A percentile compares a stretch with the other conserved stretches of the same genome.
Evolutionary conservation across 1,140 invertebrate genomes (phyloP).

Genomic region (Trichonephila clavipes): DNA sequence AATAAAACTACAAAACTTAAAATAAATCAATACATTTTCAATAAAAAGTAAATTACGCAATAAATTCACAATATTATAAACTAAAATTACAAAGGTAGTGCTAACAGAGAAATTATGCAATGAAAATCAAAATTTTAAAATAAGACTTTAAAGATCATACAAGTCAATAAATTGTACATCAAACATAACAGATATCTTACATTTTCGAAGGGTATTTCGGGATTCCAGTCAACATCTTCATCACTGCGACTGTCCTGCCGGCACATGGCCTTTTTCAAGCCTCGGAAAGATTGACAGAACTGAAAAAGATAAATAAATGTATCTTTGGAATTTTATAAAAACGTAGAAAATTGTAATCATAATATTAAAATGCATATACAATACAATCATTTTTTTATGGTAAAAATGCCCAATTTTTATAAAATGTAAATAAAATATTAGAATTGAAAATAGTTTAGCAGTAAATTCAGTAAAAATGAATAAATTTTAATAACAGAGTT

Average conservation of each 20-base stretch:
- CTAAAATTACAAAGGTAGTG: too few relatives aligned
- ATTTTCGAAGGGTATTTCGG: conserved; percentile 95
- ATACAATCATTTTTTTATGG: neutral
- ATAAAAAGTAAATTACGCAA: too few relatives aligned
- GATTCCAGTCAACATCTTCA: conserved; percentile 90
- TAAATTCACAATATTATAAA: too few relatives aligned
- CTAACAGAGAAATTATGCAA: too few relatives aligned
- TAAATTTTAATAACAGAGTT: too few relatives aligned
- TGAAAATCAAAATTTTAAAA: too few relatives aligned
- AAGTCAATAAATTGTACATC: conserved; percentile 41
- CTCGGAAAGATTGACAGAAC: conserved; percentile 71
- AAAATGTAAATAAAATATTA: neutral
- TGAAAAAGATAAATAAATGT: conserved; percentile 16
- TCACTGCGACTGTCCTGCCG: conserved; percentile 83
- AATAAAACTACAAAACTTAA: too few relatives aligned
- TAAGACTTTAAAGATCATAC: too few relatives aligned
- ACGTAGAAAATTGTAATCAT: neutral
- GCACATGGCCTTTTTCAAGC: conserved; percentile 67
- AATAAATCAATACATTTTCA: too few relatives aligned
- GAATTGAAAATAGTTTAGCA: neutral
- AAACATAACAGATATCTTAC: conserved; percentile 82
- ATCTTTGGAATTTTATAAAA: too few relatives aligned
- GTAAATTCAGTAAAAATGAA: too few relatives aligned
- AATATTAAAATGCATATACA: neutral
- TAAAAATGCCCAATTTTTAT: neutral